Base-by-base conservation (phyloP, 2,797 vertebrate species). In the Anguilla anguilla region DNA sequence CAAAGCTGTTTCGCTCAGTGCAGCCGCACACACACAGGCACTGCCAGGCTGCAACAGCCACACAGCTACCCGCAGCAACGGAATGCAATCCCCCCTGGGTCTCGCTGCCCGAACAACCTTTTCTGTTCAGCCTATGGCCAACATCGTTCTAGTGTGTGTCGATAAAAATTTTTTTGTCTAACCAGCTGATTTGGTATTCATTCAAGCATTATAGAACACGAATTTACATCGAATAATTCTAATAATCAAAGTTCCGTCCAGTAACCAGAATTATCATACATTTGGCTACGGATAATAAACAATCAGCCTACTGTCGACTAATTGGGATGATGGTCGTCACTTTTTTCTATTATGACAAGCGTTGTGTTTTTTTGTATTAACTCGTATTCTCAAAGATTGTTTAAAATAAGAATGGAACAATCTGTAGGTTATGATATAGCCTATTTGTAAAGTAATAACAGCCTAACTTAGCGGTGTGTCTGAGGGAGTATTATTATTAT, bases 1-100 rank as follows among this genome's bases (percentile, higher is more conserved):
- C 84, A 85, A 59, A 7, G 28, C 59, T 1, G 31, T 51, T 51
- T 82, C 79, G 19, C 79, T 82, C 79, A 82, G 79, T 43, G 77
- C 17, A 51, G 25, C 43, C 79, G 25, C 43, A 82, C 69, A 74
- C 69, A 74, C 69, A 77, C 72, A 77, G 72, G 72, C 72, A 43
- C 79, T 51, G 79, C 43, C 46, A 49, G 25, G 79, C 43, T n/a
- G 79, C 79, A 82, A 82, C 79, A 82, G 46, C 43, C 79, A 25
- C 43, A 49, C 77, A 79, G 77, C 35, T 43, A 81, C 46, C 43
- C 79, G 79, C 79, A 67, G 81, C 67, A 83, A 64, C 83, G 81
- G 87, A 84, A 69, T 84, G 82, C 49, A n/a, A 84, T 53, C 51
- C 39, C 79, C 43, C 81, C 88, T 22, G 88, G 88, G 88, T 89